These are phyloP conservation scores for Mesorhabditis belari DNA, from an alignment of 2,888 invertebrate species.

Conservation along the genomic window DNA sequence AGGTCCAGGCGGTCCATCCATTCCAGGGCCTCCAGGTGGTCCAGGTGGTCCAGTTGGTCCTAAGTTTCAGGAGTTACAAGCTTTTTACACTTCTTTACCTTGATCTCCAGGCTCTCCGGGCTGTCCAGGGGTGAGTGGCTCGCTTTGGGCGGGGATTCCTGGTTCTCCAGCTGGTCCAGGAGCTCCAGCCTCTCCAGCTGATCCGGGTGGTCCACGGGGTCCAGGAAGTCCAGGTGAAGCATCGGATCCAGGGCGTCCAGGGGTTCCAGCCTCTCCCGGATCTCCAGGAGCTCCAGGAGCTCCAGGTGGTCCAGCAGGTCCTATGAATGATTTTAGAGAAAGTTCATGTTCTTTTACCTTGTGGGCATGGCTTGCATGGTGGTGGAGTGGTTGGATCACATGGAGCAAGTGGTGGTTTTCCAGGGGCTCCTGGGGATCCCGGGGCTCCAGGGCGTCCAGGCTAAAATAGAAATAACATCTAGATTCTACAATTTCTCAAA, in stretches of 20 bases:
- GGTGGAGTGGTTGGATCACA: slow-evolving; percentile 37
- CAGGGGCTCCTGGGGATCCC: slow-evolving; percentile 33
- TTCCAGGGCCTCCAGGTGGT: slow-evolving; percentile 39
- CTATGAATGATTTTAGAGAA: too few species aligned
- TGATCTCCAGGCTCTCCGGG: slow-evolving; percentile 40
- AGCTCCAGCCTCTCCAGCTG: slow-evolving; percentile 29
- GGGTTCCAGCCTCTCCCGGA: slow-evolving; percentile 44
- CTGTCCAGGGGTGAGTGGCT: slow-evolving; percentile 39
- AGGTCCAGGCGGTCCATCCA: slow-evolving; percentile 46
- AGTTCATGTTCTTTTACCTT: slow-evolving; percentile 4
- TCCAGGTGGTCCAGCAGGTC: slow-evolving; percentile 36
- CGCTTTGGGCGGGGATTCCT: slow-evolving; percentile 28
- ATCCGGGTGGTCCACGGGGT: slow-evolving; percentile 39
- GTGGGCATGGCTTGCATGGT: slow-evolving; percentile 40
- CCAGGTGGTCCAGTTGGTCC: slow-evolving; percentile 36
- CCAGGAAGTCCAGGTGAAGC: slow-evolving; percentile 31
- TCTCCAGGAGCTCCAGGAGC: slow-evolving; percentile 45
- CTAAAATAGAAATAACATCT: slow-evolving; percentile 4
- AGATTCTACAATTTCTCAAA: neutral
- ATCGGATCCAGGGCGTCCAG: slow-evolving; percentile 37
- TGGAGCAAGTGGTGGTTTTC: slow-evolving; percentile 29
- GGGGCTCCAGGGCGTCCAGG: slow-evolving; percentile 45
- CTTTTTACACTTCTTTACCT: slow-evolving; percentile 8
- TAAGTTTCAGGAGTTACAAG: too few species aligned
- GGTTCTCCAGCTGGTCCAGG: slow-evolving; percentile 12